Percentiles rank a stretch among this genome's conserved stretches.
Evolutionary conservation across 2,113 vertebrate species (phyloP).

Genomic region (Campylorhamphus procurvoides): DNA sequence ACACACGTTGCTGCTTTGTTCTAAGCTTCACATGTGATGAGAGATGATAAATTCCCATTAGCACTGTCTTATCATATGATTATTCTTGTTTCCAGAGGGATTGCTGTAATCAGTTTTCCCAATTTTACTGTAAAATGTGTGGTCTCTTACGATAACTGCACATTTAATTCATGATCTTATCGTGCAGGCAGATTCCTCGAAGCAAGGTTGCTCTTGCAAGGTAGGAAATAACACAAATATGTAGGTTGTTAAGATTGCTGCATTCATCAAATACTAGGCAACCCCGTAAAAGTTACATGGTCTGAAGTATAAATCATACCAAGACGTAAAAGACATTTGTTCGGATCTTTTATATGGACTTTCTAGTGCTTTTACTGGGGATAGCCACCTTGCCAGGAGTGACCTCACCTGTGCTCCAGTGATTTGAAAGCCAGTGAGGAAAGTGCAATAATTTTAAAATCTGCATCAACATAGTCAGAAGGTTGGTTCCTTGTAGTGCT

Average conservation of each 20-base stretch:
- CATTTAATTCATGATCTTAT: conserved; percentile 48
- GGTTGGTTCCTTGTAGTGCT: fast-evolving
- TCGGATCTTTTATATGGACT: conserved; percentile 28
- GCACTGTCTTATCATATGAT: conserved; percentile 59
- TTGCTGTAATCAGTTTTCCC: conserved; percentile 76
- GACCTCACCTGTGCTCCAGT: conserved; percentile 22
- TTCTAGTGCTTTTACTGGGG: conserved; percentile 29
- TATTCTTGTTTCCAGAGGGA: conserved; percentile 56
- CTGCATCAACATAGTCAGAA: background rate
- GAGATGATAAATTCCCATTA: conserved; percentile 67
- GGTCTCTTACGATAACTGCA: conserved; percentile 51
- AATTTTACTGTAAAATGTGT: conserved; percentile 75
- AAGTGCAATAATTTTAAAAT: background rate
- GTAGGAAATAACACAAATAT: conserved; percentile 20
- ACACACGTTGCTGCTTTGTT: conserved; percentile 5
- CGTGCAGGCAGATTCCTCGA: conserved; percentile 32
- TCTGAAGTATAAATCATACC: conserved; percentile 38
- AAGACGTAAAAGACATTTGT: conserved; percentile 34
- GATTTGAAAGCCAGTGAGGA: background rate
- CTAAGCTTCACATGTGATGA: conserved; percentile 41
- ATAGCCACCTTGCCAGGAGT: conserved; percentile 12
- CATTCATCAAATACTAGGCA: conserved; percentile 42
- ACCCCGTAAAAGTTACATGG: conserved; percentile 39
- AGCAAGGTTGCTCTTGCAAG: conserved; percentile 30
- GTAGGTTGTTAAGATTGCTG: conserved; percentile 30